A percentile compares a stretch with the other conserved stretches of the same genome.
phyloP scores from a whole-genome alignment of 2,888 invertebrate species.

The Taphrorychus bicolor region DNA sequence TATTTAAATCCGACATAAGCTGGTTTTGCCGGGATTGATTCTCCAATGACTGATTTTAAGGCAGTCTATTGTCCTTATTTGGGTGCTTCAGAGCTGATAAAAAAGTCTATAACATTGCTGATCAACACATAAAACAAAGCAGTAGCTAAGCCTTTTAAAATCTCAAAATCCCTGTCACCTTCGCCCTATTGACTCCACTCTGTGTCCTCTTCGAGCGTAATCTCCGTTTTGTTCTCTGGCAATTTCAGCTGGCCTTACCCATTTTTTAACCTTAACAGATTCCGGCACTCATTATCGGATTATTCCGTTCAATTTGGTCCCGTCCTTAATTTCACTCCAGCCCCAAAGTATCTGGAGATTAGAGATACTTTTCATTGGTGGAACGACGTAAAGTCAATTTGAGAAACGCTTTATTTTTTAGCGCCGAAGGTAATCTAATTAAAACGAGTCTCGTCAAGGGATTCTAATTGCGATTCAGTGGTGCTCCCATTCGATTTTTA shows the following conservation, averaged over 20 bases:
- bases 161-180: neutral
- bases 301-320: conserved; percentile 25
- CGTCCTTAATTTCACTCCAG: conserved; percentile 17
- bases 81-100: neutral
- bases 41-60: neutral
- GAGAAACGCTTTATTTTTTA: conserved; percentile 18
- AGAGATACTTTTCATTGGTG: conserved; percentile 28
- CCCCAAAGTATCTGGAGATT: conserved; percentile 22
- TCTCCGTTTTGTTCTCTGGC: neutral
- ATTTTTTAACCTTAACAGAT: conserved; percentile 29
- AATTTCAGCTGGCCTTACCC: neutral
- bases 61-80: neutral
- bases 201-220: neutral
- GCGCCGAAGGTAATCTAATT: conserved; percentile 13
- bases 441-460: neutral
- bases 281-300: conserved; percentile 26
- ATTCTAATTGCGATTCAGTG: neutral
- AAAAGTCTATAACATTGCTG: neutral
- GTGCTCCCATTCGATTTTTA: too few species aligned
- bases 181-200: neutral
- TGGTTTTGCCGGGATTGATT: too few species aligned
- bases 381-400: conserved; percentile 20
- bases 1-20: neutral
- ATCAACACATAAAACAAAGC: neutral
- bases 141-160: neutral